Evolutionary conservation across 2,797 vertebrate species (phyloP).

Genomic region (Chiroxiphia lanceolata): DNA sequence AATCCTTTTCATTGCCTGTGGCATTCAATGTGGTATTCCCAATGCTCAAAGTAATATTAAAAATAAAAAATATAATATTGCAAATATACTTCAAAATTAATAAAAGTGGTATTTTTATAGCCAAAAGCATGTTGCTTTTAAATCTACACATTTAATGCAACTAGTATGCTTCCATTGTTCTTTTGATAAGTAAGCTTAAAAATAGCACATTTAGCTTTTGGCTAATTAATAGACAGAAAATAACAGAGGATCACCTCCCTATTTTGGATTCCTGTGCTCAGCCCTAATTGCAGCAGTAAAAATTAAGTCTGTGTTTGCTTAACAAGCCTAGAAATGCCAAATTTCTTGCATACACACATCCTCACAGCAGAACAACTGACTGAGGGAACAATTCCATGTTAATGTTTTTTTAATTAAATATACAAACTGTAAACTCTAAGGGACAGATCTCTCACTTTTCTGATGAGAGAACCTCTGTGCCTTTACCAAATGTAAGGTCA

Average conservation of each 20-base stretch:
- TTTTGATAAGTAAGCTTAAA: background rate
- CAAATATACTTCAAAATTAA: constrained; percentile 62
- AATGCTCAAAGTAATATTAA: constrained; percentile 36
- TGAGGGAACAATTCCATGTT: background rate
- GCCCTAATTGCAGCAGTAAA: background rate
- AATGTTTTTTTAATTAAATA: background rate
- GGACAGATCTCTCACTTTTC: background rate
- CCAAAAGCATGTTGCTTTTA: constrained; percentile 23
- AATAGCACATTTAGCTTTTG: background rate
- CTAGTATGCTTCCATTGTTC: background rate
- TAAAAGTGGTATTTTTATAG: constrained; percentile 57
- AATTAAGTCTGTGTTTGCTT: background rate
- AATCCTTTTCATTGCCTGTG: background rate
- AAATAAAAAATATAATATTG: constrained; percentile 40
- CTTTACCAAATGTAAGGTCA: background rate
- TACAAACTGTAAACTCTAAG: background rate
- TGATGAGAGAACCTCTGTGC: background rate
- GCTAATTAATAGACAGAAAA: background rate
- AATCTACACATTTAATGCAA: background rate
- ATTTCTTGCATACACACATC: background rate
- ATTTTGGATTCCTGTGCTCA: background rate
- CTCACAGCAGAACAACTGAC: background rate
- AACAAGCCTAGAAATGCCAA: background rate
- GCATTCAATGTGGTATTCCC: constrained; percentile 33
- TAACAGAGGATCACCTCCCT: background rate